phyloP scores from a whole-genome alignment of 2,113 vertebrate species.

The Phyllostomus discolor region DNA sequence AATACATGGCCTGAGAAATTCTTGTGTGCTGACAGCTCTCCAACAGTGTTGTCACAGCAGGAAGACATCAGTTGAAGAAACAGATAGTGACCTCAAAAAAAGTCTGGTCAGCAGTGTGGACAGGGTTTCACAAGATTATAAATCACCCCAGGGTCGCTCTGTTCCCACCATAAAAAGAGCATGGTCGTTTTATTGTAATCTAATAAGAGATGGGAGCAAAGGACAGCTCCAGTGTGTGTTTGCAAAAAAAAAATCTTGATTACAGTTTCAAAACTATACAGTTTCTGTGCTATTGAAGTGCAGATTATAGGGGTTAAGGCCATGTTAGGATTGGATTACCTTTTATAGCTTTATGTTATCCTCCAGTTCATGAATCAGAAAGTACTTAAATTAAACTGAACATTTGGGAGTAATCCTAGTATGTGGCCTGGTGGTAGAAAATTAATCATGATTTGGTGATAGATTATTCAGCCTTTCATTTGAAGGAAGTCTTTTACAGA shows the following conservation, averaged over 20 bases:
- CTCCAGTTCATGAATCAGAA: constrained; percentile 87
- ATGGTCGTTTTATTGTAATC: constrained; percentile 88
- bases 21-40: constrained; percentile 91
- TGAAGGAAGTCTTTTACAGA: constrained; percentile 72
- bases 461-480: constrained; percentile 81
- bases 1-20: constrained; percentile 85
- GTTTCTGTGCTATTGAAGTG: constrained; percentile 87
- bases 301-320: constrained; percentile 88
- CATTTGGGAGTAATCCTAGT: constrained; percentile 86
- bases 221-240: constrained; percentile 89
- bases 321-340: constrained; percentile 87
- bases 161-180: constrained; percentile 91
- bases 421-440: constrained; percentile 82
- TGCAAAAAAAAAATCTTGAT: constrained; percentile 90
- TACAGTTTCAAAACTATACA: constrained; percentile 90
- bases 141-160: constrained; percentile 91
- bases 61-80: constrained; percentile 96
- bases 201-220: constrained; percentile 92
- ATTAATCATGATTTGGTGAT: constrained; percentile 85
- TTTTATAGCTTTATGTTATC: constrained; percentile 88
- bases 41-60: constrained; percentile 96
- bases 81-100: constrained; percentile 87
- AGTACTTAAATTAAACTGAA: constrained; percentile 88
- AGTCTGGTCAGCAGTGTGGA: constrained; percentile 88
- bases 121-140: constrained; percentile 95